Evolutionary conservation across 2,888 invertebrate species (phyloP).

Genomic region (Adelognathus sp.): DNA sequence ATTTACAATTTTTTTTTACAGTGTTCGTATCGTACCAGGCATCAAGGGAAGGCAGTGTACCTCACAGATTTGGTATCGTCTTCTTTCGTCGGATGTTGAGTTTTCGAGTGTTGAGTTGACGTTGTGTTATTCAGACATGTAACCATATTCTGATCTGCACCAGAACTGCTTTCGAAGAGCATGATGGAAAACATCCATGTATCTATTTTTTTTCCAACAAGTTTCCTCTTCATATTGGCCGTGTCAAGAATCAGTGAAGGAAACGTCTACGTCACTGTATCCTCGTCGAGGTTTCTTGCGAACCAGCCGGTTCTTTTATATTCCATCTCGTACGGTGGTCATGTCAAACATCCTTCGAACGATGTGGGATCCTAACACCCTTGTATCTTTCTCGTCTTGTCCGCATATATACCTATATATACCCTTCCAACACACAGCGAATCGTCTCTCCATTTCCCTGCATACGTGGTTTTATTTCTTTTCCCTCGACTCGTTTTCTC

Average conservation of each 20-base stretch:
- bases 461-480: slow-evolving; percentile 35
- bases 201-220: neutral
- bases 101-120: too few species aligned
- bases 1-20: too few species aligned
- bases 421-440: neutral
- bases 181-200: too few species aligned
- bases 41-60: too few species aligned
- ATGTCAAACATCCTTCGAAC: slow-evolving; percentile 49
- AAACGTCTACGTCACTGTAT: neutral
- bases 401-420: neutral
- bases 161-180: too few species aligned
- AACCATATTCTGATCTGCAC: too few species aligned
- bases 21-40: too few species aligned
- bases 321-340: slow-evolving; percentile 26
- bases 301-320: slow-evolving; percentile 31
- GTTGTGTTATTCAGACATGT: too few species aligned
- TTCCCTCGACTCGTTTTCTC: slow-evolving; percentile 25
- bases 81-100: too few species aligned
- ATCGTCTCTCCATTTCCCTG: slow-evolving; percentile 7
- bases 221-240: slow-evolving; percentile 37
- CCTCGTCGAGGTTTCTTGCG: slow-evolving; percentile 21
- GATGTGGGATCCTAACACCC: slow-evolving; percentile 40
- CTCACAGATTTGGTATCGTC: too few species aligned
- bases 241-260: slow-evolving; percentile 10
- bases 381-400: slow-evolving; percentile 29